Conservation (phyloP, 2,113 vertebrate species). For the Manacus vitellinus region DNA sequence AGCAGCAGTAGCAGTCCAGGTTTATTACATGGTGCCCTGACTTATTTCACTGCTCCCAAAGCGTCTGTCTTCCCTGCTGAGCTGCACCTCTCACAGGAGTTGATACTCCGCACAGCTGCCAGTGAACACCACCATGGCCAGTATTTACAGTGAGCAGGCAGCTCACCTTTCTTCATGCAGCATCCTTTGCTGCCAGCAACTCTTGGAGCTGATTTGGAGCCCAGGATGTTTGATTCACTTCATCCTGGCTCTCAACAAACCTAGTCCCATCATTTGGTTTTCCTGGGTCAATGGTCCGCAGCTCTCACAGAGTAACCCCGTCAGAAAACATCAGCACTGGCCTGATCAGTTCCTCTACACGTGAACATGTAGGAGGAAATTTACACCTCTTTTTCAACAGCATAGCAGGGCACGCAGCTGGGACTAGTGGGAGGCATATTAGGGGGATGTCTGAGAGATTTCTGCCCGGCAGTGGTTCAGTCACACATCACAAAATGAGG, state of each 20-base stretch:
- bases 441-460: not conserved
- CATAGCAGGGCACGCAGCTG: not conserved
- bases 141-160: not conserved
- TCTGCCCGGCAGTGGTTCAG: not conserved
- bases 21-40: not conserved
- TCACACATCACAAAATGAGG: not conserved
- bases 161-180: accelerated
- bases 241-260: not conserved
- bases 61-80: accelerated
- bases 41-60: too few relatives aligned
- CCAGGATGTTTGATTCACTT: not conserved
- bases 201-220: not conserved
- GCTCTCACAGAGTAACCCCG: not conserved
- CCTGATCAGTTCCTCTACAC: not conserved
- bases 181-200: not conserved
- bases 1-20: not conserved
- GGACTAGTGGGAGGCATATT: not conserved
- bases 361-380: accelerated
- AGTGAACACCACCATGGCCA: accelerated
- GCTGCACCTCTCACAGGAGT: accelerated
- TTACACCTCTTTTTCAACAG: not conserved
- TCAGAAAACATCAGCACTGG: accelerated
- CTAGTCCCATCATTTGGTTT: not conserved
- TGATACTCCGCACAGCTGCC: not conserved
- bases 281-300: not conserved